phyloP scores from a whole-genome alignment of 2,888 invertebrate species.

The Copidosoma aretas region DNA sequence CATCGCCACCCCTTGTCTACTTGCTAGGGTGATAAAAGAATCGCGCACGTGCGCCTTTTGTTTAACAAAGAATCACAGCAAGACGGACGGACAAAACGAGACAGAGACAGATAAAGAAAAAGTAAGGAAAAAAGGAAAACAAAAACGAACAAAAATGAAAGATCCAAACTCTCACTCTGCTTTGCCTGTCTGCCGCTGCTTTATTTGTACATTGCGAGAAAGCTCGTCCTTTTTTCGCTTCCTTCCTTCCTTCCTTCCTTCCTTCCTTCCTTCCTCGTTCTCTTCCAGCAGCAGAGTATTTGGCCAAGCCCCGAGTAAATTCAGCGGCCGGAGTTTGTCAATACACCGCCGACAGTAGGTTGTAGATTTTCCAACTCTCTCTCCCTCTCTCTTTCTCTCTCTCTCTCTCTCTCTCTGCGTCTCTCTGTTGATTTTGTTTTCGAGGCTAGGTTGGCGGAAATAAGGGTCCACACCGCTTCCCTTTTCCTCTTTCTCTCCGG shows the following conservation, averaged over 20 bases:
- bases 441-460: constrained; percentile 25
- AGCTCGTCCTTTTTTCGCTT: background rate
- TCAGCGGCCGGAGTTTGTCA: constrained; percentile 30
- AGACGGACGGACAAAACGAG: too few species aligned
- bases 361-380: too few species aligned
- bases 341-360: constrained; percentile 7
- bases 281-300: constrained; percentile 26
- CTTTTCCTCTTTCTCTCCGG: background rate
- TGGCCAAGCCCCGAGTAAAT: constrained; percentile 31
- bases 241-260: constrained; percentile 14
- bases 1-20: constrained; percentile 4
- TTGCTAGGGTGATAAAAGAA: constrained; percentile 16
- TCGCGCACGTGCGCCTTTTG: constrained; percentile 30
- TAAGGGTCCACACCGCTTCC: constrained; percentile 9
- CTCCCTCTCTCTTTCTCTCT: too few species aligned
- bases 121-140: too few species aligned
- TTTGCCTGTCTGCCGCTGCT: background rate
- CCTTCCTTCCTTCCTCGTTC: constrained; percentile 7
- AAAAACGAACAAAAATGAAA: too few species aligned
- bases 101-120: too few species aligned
- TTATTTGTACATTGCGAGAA: constrained; percentile 13
- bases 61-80: constrained; percentile 39
- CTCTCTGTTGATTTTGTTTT: constrained; percentile 37
- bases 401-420: too few species aligned
- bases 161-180: too few species aligned